phyloP scores from a whole-genome alignment of 2,888 invertebrate genomes.

The Callyntrura sp. region DNA sequence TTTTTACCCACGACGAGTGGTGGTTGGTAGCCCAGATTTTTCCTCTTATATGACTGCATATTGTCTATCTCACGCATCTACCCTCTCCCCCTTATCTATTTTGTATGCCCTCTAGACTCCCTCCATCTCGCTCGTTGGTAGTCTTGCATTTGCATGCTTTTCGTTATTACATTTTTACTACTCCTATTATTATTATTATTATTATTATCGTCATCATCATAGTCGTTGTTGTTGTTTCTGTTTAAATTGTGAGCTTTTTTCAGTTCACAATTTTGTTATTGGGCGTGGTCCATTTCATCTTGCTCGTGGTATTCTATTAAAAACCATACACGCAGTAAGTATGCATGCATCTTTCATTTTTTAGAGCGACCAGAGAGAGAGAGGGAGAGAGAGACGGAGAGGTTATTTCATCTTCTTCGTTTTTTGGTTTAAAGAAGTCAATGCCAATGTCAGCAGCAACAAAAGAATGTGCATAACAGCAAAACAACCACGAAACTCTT shows the following conservation, averaged over 20 bases:
- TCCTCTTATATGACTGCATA: too few species aligned
- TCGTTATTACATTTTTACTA: neutral
- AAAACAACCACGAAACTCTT: neutral
- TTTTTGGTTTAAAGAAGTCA: slow-evolving; percentile 57
- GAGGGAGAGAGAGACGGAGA: too few species aligned
- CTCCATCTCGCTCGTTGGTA: neutral
- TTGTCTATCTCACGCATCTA: too few species aligned
- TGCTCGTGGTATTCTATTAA: slow-evolving; percentile 29
- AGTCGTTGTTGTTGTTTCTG: slow-evolving; percentile 5
- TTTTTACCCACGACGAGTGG: too few species aligned
- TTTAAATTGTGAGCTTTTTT: slow-evolving; percentile 31
- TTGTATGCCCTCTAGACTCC: slow-evolving; percentile 4
- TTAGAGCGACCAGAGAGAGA: too few species aligned
- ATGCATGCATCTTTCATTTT: too few species aligned
- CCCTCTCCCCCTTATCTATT: too few species aligned
- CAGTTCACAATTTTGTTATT: slow-evolving; percentile 14
- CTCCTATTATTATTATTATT: slow-evolving; percentile 15
- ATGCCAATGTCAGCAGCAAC: slow-evolving; percentile 67
- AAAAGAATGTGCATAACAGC: neutral
- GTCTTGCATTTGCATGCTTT: too few species aligned
- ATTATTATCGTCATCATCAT: too few species aligned
- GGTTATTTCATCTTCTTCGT: slow-evolving; percentile 40
- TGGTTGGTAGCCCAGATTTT: too few species aligned
- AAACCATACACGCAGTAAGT: slow-evolving; percentile 14
- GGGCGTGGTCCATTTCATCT: slow-evolving; percentile 76